Base-by-base conservation (phyloP, 2,888 invertebrate genomes). In the Drosophila austrosaltans region DNA sequence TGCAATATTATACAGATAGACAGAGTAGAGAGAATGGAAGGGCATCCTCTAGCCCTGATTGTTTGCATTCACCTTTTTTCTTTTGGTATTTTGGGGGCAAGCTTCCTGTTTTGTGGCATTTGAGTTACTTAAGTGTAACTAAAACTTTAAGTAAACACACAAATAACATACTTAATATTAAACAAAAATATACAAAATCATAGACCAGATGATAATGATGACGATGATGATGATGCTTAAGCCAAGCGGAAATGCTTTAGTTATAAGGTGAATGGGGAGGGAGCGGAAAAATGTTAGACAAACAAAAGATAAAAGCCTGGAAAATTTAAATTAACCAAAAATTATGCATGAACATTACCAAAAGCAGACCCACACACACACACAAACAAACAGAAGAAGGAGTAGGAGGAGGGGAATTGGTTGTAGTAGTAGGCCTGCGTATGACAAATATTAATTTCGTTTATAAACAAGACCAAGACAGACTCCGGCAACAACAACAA, bases 321-420 rank as follows among this genome's bases (percentile, higher is more conserved):
- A 84, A 86, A 85, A 87, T 82, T 86, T 80, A 90, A 90, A 90
- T 90, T 90, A 90, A 90, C 87, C 86, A 80, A 89, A 89, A 90
- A 90, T 90, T 90, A 90, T 90, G 90, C 89, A 89, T 79, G 88
- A 84, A 85, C 90, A 89, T 89, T 87, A 81, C 82, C 82, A 76
- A 76, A 71, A 68, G 22, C 57, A 61, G 65, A 22, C 42, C 25
- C 28, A 48, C 16, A 16, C 30, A 28, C 3, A 2, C 28, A 28
- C 4, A 28, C 4, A 56, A 32, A 63, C 16, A 63, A 2, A 53
- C 32, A 53, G 53, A 22, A 4, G 5, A 53, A 63, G 42, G 59
- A 40, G 40, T 39, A 61, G 69, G 28, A 12, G 12, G 36, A 25
- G 58, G 3, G 32, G 7, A 32, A 6, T 6, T 5, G 32, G 32